Percentiles rank a stretch among this genome's conserved stretches.
Conservation (phyloP, 2,888 invertebrate genomes). For the Microdon myrmicae region DNA sequence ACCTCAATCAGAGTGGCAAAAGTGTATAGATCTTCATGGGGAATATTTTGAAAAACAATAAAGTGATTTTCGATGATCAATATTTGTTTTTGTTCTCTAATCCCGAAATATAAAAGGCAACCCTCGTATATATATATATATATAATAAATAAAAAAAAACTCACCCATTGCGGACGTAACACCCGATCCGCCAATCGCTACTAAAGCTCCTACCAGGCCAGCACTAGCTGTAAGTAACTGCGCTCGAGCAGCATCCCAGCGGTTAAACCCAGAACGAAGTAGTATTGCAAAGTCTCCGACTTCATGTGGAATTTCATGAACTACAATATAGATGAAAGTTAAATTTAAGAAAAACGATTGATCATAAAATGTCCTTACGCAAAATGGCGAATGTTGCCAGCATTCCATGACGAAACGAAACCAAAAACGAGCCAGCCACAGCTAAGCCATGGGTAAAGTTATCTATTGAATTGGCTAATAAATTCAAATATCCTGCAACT, state of each 20-base stretch:
- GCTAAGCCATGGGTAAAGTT: constrained; percentile 99
- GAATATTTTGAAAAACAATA: too few relatives aligned
- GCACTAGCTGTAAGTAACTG: constrained; percentile 92
- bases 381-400: constrained; percentile 94
- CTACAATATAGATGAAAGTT: constrained; percentile 64
- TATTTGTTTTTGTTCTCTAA: too few relatives aligned
- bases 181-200: constrained; percentile 85
- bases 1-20: too few relatives aligned
- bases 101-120: too few relatives aligned
- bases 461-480: constrained; percentile 96
- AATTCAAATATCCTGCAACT: constrained; percentile 92
- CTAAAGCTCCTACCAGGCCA: constrained; percentile 87
- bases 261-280: constrained; percentile 88
- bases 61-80: too few relatives aligned
- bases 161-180: constrained; percentile 82
- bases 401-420: constrained; percentile 88
- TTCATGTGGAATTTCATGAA: constrained; percentile 98
- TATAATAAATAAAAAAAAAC: constrained; percentile 49
- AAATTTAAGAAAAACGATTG: neutral
- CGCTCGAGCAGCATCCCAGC: constrained; percentile 94
- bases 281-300: constrained; percentile 99
- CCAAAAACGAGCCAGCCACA: constrained; percentile 95
- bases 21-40: too few relatives aligned
- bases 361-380: constrained; percentile 63
- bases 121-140: neutral